Conservation (phyloP, 2,797 vertebrate genomes). For the Thamnophis elegans region DNA sequence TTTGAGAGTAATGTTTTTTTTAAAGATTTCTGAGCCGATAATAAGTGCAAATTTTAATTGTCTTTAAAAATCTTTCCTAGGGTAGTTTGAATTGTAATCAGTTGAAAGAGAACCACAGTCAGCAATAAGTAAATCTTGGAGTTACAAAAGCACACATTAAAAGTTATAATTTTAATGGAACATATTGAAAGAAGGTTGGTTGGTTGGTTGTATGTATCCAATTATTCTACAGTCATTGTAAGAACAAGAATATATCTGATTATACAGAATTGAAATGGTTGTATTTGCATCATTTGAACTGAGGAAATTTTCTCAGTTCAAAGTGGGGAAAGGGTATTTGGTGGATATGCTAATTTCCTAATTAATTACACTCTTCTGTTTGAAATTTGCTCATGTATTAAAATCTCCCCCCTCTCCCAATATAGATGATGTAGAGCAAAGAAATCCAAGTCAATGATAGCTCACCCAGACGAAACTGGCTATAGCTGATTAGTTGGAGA, state of each 20-base stretch:
- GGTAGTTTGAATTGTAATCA: slow-evolving; percentile 12
- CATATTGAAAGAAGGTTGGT: not conserved
- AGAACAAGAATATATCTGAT: not conserved
- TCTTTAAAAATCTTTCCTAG: not conserved
- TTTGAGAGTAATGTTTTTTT: not conserved
- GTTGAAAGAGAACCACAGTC: not conserved
- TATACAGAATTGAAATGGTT: not conserved
- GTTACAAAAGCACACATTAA: not conserved
- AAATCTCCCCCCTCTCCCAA: not conserved
- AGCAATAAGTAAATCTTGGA: not conserved
- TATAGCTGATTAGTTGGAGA: not conserved
- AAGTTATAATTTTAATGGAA: not conserved
- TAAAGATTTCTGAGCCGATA: not conserved
- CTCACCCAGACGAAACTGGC: not conserved
- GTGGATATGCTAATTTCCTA: not conserved
- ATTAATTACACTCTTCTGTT: not conserved
- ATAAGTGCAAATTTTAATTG: not conserved
- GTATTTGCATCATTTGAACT: not conserved
- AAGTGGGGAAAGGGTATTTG: not conserved
- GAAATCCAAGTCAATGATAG: not conserved
- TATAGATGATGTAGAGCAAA: not conserved
- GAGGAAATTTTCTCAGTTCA: not conserved
- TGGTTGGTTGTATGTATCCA: not conserved
- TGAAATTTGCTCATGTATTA: not conserved
- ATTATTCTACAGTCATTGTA: not conserved